Conservation (phyloP, 37 sponge, comb jelly and placozoan genomes). For the Agelas oroides region DNA sequence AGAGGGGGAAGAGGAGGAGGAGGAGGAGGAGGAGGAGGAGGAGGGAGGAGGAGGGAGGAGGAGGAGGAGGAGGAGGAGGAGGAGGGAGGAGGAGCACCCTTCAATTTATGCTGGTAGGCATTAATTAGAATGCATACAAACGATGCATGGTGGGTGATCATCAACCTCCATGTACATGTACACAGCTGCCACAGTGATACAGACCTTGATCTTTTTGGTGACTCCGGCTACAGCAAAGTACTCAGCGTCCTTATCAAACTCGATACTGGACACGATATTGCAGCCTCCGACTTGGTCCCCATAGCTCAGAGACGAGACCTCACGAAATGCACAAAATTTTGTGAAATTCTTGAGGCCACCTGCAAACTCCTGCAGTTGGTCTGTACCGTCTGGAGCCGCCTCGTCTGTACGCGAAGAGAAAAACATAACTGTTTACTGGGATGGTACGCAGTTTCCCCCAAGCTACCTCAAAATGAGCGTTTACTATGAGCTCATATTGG, state of each 20-base stretch:
- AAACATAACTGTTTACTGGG: no score
- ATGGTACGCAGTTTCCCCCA: no score
- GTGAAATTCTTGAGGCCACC: conserved; percentile 41
- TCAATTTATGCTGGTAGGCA: no score
- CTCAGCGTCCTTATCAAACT: conserved; percentile 83
- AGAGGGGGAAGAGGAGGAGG: neutral
- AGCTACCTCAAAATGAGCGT: no score
- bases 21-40: neutral
- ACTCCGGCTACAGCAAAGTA: conserved; percentile 92
- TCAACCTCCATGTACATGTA: conserved; percentile 16
- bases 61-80: no score
- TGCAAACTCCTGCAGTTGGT: conserved; percentile 10
- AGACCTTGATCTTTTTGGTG: conserved; percentile 88
- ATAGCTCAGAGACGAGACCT: conserved; percentile 57
- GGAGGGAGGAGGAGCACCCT: no score
- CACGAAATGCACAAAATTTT: conserved; percentile 18
- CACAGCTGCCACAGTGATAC: conserved; percentile 7
- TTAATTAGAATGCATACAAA: no score
- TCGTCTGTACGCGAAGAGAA: no score
- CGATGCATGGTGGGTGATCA: no score
- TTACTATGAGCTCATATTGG: no score
- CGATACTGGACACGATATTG: conserved; percentile 83
- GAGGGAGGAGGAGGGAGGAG: neutral
- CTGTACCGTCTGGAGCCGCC: neutral
- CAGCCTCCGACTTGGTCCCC: conserved; percentile 30